Evolutionary conservation across 2,888 invertebrate genomes (phyloP).

Genomic region (Pseudolycoriella hygida): DNA sequence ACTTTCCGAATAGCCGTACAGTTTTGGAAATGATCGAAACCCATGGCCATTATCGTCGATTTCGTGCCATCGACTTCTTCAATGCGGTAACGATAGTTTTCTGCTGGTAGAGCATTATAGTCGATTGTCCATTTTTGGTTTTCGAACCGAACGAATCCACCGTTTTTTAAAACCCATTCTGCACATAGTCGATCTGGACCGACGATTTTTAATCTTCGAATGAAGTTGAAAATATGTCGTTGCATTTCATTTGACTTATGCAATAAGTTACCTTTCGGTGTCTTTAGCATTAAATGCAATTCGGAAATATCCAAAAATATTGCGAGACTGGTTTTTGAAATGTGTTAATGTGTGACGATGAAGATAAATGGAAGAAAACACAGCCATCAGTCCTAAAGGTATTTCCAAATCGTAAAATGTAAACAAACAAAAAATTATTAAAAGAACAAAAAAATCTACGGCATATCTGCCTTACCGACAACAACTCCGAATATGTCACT

Average conservation of each 20-base stretch:
- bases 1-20: conserved; percentile 53
- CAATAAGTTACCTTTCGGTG: conserved; percentile 25
- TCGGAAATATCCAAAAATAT: neutral
- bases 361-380: no score
- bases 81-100: conserved; percentile 29
- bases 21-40: conserved; percentile 64
- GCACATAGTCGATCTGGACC: conserved; percentile 78
- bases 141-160: conserved; percentile 56
- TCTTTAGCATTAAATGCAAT: conserved; percentile 7
- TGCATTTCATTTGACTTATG: no score
- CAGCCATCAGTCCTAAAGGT: no score
- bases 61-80: conserved; percentile 62
- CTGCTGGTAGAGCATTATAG: conserved; percentile 57
- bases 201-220: conserved; percentile 33
- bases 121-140: conserved; percentile 32
- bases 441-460: no score
- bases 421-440: no score
- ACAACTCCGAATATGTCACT: no score
- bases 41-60: conserved; percentile 65
- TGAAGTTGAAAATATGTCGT: no score
- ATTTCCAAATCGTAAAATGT: no score
- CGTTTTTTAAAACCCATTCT: conserved; percentile 79
- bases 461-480: no score
- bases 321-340: neutral
- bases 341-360: no score